These are phyloP conservation scores for Linnaemya tessellans DNA, from an alignment of 2,888 invertebrate genomes.

Conservation along the genomic window DNA sequence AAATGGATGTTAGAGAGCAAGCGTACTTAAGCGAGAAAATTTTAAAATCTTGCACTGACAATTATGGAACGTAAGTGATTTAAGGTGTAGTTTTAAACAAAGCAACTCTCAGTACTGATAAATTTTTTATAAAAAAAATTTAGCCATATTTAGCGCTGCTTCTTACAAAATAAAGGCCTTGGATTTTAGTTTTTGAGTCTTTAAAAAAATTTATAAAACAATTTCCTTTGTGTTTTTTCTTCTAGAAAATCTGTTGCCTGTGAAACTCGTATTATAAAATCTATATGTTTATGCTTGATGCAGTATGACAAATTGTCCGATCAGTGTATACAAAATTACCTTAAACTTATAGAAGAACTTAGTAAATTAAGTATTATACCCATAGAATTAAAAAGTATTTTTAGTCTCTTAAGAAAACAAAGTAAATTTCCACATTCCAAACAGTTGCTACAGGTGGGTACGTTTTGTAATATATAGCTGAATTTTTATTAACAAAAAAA, in stretches of 20 bases:
- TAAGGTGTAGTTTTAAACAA: too few relatives aligned
- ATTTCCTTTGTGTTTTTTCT: slow-evolving; percentile 55
- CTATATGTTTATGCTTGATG: slow-evolving; percentile 83
- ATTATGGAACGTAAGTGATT: slow-evolving; percentile 81
- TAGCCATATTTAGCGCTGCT: too few relatives aligned
- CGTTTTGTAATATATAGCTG: not conserved
- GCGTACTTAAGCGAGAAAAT: slow-evolving; percentile 82
- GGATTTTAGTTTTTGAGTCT: not conserved
- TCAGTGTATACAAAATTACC: slow-evolving; percentile 84
- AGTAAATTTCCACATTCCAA: slow-evolving; percentile 80
- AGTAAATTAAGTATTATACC: slow-evolving; percentile 85
- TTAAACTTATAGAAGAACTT: slow-evolving; percentile 85
- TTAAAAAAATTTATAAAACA: not conserved
- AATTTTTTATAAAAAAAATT: too few relatives aligned
- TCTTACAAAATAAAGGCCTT: too few relatives aligned
- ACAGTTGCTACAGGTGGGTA: slow-evolving; percentile 80
- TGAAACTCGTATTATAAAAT: slow-evolving; percentile 84
- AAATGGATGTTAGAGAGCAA: slow-evolving; percentile 83
- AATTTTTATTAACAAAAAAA: not conserved
- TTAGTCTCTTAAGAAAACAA: slow-evolving; percentile 81
- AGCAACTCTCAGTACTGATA: too few relatives aligned
- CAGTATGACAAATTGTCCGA: slow-evolving; percentile 82
- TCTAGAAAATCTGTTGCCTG: slow-evolving; percentile 85
- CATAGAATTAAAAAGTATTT: slow-evolving; percentile 85
- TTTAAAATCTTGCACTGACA: slow-evolving; percentile 84